A percentile compares a stretch with the other conserved stretches of the same genome.
Evolutionary conservation across 2,797 vertebrate genomes (phyloP).

Genomic region (Perodicticus potto): DNA sequence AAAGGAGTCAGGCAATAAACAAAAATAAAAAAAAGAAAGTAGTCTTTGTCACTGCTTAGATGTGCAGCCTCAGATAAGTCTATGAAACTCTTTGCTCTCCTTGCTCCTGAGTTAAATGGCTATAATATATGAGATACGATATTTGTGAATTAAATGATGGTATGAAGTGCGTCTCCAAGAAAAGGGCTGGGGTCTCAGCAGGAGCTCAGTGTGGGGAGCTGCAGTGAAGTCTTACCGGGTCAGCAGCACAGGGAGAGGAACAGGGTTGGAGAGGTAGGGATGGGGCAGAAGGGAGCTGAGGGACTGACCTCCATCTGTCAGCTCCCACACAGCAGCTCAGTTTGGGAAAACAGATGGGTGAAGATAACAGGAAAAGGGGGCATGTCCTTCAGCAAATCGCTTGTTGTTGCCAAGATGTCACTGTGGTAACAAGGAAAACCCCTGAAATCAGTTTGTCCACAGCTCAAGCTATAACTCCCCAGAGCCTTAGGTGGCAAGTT

Average conservation of each 20-base stretch:
- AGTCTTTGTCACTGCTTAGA: background rate
- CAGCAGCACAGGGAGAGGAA: background rate
- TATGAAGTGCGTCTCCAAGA: background rate
- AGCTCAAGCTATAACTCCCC: background rate
- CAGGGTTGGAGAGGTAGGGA: background rate
- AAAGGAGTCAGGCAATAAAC: background rate
- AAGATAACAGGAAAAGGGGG: constrained; percentile 77
- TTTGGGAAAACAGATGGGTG: constrained; percentile 55
- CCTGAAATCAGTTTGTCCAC: constrained; percentile 63
- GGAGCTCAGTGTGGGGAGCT: background rate
- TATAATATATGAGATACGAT: background rate
- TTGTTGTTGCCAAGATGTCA: constrained; percentile 45
- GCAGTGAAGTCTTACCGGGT: background rate
- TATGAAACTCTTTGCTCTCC: background rate
- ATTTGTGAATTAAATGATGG: background rate
- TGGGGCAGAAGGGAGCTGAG: background rate
- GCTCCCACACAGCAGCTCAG: constrained; percentile 39
- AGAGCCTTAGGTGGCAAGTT: background rate
- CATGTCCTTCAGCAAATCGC: background rate
- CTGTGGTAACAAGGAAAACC: constrained; percentile 76
- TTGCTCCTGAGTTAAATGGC: background rate
- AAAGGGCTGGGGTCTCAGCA: background rate
- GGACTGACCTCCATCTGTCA: background rate
- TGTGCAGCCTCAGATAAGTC: background rate
- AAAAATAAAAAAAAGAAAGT: background rate